These are phyloP conservation scores for Dryobates pubescens DNA, from an alignment of 2,797 vertebrate genomes.

Conservation along the genomic window DNA sequence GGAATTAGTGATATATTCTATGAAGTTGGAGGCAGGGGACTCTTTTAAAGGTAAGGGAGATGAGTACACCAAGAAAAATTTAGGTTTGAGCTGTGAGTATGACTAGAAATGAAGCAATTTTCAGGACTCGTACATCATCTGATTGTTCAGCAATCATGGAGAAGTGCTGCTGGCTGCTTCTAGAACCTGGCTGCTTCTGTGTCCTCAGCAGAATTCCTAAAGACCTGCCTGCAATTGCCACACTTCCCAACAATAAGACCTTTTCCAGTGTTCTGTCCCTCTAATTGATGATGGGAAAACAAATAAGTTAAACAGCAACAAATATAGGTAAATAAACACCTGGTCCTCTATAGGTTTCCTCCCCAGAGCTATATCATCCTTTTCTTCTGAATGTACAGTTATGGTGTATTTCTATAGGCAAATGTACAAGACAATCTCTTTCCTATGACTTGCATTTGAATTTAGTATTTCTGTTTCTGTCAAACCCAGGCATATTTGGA, in stretches of 20 bases:
- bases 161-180: not conserved
- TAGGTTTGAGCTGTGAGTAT: not conserved
- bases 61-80: not conserved
- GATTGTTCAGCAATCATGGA: accelerated
- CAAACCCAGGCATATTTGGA: not conserved
- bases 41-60: not conserved
- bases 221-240: not conserved
- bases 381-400: not conserved
- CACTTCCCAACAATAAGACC: not conserved
- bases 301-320: not conserved
- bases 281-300: not conserved
- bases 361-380: accelerated
- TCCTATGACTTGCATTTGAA: not conserved
- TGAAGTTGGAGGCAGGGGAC: not conserved
- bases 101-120: not conserved
- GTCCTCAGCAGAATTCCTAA: not conserved
- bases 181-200: not conserved
- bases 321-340: no score
- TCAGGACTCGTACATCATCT: not conserved
- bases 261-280: not conserved
- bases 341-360: not conserved
- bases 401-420: not conserved
- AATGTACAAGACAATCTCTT: not conserved
- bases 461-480: not conserved
- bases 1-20: not conserved